Percentiles rank a stretch among this genome's conserved stretches.
Conservation (phyloP, 2,797 vertebrate species). For the Enteromius mattozi region DNA sequence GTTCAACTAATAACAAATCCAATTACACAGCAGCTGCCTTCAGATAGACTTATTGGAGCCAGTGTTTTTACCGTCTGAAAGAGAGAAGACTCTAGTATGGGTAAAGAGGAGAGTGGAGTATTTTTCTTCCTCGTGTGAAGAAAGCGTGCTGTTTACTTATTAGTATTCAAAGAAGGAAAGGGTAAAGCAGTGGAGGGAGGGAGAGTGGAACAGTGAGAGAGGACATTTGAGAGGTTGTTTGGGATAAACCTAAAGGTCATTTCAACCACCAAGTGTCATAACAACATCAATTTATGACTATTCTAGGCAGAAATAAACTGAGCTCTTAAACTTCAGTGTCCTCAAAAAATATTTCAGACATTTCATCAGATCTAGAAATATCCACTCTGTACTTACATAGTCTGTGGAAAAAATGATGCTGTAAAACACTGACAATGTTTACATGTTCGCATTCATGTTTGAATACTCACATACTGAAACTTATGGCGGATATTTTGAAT, state of each 20-base stretch:
- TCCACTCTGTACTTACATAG: background rate
- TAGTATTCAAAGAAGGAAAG: conserved; percentile 52
- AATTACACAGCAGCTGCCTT: conserved; percentile 83
- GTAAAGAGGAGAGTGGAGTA: conserved; percentile 26
- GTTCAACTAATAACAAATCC: conserved; percentile 81
- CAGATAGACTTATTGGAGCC: conserved; percentile 75
- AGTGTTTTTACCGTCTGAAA: conserved; percentile 54
- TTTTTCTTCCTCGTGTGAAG: conserved; percentile 20
- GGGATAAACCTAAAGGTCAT: conserved; percentile 57
- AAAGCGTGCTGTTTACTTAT: conserved; percentile 48
- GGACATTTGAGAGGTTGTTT: conserved; percentile 35
- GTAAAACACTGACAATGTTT: conserved; percentile 1
- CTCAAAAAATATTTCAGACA: conserved; percentile 34
- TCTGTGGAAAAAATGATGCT: background rate
- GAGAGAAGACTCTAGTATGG: conserved; percentile 38
- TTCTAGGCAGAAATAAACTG: conserved; percentile 39
- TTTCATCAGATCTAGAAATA: conserved; percentile 16
- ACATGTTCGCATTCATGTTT: background rate
- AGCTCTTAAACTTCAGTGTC: conserved; percentile 34
- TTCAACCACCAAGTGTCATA: conserved; percentile 39
- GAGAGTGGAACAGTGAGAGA: background rate
- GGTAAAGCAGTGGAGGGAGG: conserved; percentile 4
- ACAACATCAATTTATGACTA: conserved; percentile 15
- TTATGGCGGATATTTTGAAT: background rate
- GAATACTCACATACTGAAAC: background rate